These are phyloP conservation scores for Cichladusa arquata DNA, from an alignment of 2,113 vertebrate genomes.

Conservation along the genomic window DNA sequence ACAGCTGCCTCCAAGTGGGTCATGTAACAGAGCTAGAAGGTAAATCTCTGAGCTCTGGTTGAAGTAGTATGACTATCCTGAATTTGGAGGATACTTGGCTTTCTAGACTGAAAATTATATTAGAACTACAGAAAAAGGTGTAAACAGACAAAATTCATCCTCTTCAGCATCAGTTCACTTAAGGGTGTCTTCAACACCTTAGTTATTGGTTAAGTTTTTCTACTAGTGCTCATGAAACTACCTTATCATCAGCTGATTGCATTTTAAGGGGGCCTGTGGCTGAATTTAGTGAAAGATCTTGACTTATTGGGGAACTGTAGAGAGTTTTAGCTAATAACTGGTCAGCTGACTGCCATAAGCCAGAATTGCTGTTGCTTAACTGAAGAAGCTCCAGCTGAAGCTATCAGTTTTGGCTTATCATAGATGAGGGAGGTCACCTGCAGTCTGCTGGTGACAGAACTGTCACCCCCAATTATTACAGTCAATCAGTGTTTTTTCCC, in stretches of 20 bases:
- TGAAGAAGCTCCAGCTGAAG: not conserved
- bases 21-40: not conserved
- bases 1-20: not conserved
- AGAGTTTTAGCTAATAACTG: not conserved
- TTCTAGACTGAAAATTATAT: not conserved
- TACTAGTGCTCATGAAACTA: not conserved
- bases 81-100: not conserved
- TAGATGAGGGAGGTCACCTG: not conserved
- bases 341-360: not conserved
- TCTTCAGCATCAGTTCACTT: not conserved
- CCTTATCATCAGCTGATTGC: not conserved
- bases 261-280: not conserved
- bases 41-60: not conserved
- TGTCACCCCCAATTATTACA: not conserved
- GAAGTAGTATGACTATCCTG: not conserved
- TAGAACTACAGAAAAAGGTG: not conserved
- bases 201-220: not conserved
- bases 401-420: not conserved
- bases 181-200: not conserved
- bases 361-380: not conserved
- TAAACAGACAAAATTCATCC: not conserved
- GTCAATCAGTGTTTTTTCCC: not conserved
- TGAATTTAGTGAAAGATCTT: not conserved
- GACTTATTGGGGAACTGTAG: not conserved
- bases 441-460: rapidly evolving